Evolutionary conservation across 30 jellyfish, hydroid and myxozoan genomes (phyloP).

Genomic region (Aurelia aurita complex sp. Pacific): DNA sequence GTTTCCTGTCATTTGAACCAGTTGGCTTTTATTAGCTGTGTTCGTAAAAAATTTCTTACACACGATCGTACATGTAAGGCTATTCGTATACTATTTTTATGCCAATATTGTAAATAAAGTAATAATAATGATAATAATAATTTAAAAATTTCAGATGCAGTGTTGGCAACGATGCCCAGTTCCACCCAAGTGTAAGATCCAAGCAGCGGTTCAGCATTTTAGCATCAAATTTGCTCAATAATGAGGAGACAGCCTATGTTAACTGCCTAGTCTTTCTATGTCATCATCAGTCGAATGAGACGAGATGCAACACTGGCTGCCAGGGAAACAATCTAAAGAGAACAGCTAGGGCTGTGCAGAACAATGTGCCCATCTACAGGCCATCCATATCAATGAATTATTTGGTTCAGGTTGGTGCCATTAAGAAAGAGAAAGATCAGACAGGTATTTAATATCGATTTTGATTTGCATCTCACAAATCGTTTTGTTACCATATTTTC

Average conservation of each 20-base stretch:
- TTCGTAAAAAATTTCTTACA: too few relatives aligned
- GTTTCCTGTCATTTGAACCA: too few relatives aligned
- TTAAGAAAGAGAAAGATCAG: slow-evolving; percentile 16
- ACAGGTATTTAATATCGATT: too few relatives aligned
- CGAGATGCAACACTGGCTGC: slow-evolving; percentile 54
- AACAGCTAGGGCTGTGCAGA: slow-evolving; percentile 25
- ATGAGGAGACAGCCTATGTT: slow-evolving; percentile 17
- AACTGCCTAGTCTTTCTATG: slow-evolving; percentile 59
- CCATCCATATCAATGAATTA: slow-evolving; percentile 53
- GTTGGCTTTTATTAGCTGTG: too few relatives aligned
- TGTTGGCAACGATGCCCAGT: neutral
- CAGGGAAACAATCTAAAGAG: slow-evolving; percentile 59
- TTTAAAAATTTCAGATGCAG: slow-evolving; percentile 24
- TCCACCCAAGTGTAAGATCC: slow-evolving; percentile 18
- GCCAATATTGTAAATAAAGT: too few relatives aligned
- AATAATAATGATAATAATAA: too few relatives aligned
- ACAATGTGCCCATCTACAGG: neutral
- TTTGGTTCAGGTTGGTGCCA: slow-evolving; percentile 33
- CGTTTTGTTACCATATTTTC: too few relatives aligned
- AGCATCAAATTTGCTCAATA: slow-evolving; percentile 38
- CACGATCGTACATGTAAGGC: too few relatives aligned
- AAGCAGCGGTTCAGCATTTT: slow-evolving; percentile 38
- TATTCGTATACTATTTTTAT: too few relatives aligned
- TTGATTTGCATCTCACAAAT: too few relatives aligned
- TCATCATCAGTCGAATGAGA: slow-evolving; percentile 28